Conservation (phyloP, 1,140 invertebrate genomes). For the Potamilus streckersoni region DNA sequence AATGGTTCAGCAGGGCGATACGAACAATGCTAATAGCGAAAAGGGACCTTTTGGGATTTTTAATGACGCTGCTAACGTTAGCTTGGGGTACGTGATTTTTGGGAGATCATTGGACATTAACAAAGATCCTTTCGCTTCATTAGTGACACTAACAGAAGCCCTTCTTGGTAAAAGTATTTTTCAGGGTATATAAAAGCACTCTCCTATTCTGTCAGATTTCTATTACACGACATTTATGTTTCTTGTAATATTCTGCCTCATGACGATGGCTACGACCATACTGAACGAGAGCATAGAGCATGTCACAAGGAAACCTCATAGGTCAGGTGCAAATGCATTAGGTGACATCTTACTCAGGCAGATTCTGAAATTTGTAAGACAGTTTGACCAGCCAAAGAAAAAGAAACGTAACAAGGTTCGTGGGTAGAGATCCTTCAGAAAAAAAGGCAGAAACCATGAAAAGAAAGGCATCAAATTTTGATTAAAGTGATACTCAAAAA, state of each 20-base stretch:
- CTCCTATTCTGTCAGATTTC: conserved; percentile 78
- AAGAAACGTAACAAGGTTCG: too few species aligned
- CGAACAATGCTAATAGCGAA: conserved; percentile 28
- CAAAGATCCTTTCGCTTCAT: conserved; percentile 39
- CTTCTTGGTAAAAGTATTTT: conserved; percentile 85
- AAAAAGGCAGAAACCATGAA: too few species aligned
- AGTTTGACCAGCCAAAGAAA: too few species aligned
- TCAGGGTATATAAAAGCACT: conserved; percentile 75
- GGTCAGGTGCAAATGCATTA: too few species aligned
- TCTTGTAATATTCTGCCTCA: conserved; percentile 81
- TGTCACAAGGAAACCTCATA: not conserved
- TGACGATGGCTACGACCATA: conserved; percentile 86
- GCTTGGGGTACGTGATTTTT: conserved; percentile 48
- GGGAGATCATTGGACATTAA: conserved; percentile 39
- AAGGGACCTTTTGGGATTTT: conserved; percentile 47
- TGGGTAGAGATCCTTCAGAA: too few species aligned
- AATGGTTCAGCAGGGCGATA: conserved; percentile 37
- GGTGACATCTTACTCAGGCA: too few species aligned
- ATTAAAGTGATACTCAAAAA: too few species aligned
- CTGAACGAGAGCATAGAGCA: conserved; percentile 76
- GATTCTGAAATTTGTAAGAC: too few species aligned
- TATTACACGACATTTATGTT: conserved; percentile 82
- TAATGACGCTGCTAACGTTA: conserved; percentile 45
- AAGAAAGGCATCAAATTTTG: too few species aligned
- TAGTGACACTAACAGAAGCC: conserved; percentile 40